These are phyloP conservation scores for Aegotheles bennettii DNA, from an alignment of 2,113 vertebrate genomes.

Conservation along the genomic window DNA sequence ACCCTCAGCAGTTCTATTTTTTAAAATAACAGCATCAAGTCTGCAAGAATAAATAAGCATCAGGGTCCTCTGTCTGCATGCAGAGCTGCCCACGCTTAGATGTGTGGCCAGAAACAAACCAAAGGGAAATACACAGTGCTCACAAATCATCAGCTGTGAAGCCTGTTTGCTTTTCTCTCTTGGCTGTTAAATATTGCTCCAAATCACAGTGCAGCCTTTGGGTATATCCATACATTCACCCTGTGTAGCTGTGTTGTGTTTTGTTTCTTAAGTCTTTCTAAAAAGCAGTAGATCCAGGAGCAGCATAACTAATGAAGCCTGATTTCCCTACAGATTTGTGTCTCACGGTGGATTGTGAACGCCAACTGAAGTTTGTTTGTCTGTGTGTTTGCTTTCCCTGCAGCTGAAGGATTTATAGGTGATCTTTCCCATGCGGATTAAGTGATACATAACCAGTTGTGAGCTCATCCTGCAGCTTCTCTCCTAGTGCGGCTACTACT, in stretches of 20 bases:
- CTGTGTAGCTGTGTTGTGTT: not conserved
- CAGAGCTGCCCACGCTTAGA: not conserved
- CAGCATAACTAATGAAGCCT: not conserved
- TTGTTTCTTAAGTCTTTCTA: not conserved
- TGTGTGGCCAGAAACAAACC: not conserved
- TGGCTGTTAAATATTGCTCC: not conserved
- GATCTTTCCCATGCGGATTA: not conserved
- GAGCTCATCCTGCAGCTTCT: conserved; percentile 8
- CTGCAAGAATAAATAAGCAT: not conserved
- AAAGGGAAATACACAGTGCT: not conserved
- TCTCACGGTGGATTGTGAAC: not conserved
- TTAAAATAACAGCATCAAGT: not conserved
- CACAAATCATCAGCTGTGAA: not conserved
- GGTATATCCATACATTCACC: not conserved
- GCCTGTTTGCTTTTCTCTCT: not conserved
- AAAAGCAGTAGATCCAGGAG: not conserved
- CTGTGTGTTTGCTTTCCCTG: not conserved
- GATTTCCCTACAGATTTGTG: not conserved
- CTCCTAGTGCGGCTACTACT: not conserved
- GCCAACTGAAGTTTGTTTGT: not conserved
- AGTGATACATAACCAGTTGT: not conserved
- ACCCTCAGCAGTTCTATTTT: not conserved
- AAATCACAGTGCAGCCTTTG: not conserved
- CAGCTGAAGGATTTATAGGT: not conserved
- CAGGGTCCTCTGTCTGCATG: not conserved